Conservation (phyloP, 2,113 vertebrate species). For the Abramis brama region DNA sequence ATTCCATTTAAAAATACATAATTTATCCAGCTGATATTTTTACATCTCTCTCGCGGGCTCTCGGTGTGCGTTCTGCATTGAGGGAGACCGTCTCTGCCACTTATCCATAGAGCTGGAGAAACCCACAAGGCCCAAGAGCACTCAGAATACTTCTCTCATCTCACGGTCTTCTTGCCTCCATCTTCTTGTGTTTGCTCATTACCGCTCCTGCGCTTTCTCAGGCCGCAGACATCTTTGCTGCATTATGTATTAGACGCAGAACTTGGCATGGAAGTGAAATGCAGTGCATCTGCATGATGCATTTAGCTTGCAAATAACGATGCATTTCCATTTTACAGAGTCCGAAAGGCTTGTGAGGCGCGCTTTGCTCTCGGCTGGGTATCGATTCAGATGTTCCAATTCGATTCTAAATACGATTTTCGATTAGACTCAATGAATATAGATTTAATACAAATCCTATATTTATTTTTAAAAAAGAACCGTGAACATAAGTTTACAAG, state of each 20-base stretch:
- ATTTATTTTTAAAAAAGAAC: too few relatives aligned
- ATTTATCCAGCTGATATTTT: constrained; percentile 49
- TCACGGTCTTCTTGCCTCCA: background rate
- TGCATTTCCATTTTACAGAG: background rate
- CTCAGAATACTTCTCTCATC: constrained; percentile 28
- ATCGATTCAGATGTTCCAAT: too few relatives aligned
- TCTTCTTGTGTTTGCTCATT: background rate
- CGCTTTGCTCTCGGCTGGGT: too few relatives aligned
- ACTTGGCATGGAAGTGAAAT: constrained; percentile 29
- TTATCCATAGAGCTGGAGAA: background rate
- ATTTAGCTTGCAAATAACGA: background rate
- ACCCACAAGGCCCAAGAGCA: constrained; percentile 34
- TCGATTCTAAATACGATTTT: too few relatives aligned
- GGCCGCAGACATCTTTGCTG: constrained; percentile 37
- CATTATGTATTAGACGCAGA: constrained; percentile 33
- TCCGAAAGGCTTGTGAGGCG: background rate
- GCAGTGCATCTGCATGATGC: constrained; percentile 6
- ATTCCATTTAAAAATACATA: constrained; percentile 49
- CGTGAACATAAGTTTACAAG: too few relatives aligned
- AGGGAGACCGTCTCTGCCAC: constrained; percentile 6
- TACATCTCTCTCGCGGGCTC: constrained; percentile 17
- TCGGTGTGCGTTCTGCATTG: background rate
- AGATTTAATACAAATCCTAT: too few relatives aligned
- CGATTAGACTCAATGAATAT: too few relatives aligned
- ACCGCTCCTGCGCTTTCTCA: constrained; percentile 23